phyloP scores from a whole-genome alignment of 2,888 invertebrate species.

The Drosophila engyochracea region DNA sequence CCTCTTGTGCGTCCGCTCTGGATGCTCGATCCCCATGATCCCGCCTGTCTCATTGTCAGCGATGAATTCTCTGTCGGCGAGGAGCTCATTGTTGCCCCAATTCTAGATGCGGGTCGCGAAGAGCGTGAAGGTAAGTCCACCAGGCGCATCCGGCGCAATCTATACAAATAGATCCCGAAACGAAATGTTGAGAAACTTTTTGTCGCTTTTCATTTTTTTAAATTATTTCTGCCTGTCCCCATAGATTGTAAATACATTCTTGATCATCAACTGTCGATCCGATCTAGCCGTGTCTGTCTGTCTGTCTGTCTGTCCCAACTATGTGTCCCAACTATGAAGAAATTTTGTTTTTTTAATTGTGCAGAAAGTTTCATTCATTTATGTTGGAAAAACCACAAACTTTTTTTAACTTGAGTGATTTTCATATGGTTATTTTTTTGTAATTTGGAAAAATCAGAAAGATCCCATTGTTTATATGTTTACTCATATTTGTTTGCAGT shows the following conservation, averaged over 20 bases:
- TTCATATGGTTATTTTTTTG: neutral
- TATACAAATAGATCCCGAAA: neutral
- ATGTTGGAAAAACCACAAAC: neutral
- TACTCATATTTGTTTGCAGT: constrained; percentile 85
- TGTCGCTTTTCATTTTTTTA: neutral
- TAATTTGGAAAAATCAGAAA: too few species aligned
- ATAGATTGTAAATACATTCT: neutral
- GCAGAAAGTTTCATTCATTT: neutral
- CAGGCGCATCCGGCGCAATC: neutral
- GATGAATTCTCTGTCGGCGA: constrained; percentile 97
- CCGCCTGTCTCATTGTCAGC: constrained; percentile 90
- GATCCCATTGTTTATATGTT: neutral
- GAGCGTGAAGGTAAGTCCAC: constrained; percentile 88
- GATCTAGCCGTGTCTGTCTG: neutral
- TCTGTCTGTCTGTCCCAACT: neutral
- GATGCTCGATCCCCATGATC: constrained; percentile 94
- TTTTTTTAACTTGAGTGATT: neutral
- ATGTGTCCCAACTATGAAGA: neutral
- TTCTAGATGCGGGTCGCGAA: constrained; percentile 89
- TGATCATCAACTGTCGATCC: neutral
- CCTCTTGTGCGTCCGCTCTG: constrained; percentile 95
- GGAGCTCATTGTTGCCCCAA: constrained; percentile 95
- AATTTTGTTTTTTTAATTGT: neutral
- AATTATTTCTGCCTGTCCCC: neutral
- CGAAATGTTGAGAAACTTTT: neutral